These are phyloP conservation scores for Hydractinia symbiolongicarpus DNA, from an alignment of 30 jellyfish, hydroid and myxozoan species.

Conservation along the genomic window DNA sequence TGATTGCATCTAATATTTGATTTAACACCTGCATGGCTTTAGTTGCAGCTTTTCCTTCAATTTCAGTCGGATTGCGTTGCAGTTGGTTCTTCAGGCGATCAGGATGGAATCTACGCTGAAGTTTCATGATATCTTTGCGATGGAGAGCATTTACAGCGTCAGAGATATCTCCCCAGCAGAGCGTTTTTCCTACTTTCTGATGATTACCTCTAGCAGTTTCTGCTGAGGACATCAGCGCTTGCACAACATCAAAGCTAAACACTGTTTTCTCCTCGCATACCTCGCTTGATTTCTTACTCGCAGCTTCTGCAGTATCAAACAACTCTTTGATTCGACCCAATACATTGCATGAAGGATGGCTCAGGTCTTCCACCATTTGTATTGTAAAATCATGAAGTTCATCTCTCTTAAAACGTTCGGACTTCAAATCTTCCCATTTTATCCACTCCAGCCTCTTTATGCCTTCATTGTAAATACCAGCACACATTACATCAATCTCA, in stretches of 20 bases:
- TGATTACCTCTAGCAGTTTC: neutral
- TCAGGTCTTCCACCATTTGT: neutral
- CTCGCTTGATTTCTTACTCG: neutral
- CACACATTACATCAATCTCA: constrained; percentile 9
- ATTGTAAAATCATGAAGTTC: neutral
- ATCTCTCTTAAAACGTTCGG: neutral
- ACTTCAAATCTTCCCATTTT: neutral
- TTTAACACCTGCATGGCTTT: constrained; percentile 11
- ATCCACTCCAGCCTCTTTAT: constrained; percentile 9
- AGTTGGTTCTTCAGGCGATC: constrained; percentile 9
- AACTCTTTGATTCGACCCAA: neutral
- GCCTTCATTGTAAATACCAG: constrained; percentile 1
- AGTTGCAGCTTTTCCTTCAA: neutral
- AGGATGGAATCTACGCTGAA: constrained; percentile 4
- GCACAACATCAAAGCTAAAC: neutral
- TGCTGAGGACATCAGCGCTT: constrained; percentile 4
- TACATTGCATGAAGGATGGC: neutral
- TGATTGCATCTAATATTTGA: neutral
- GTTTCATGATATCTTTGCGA: neutral
- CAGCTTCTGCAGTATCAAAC: constrained; percentile 9
- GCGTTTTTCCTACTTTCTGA: neutral
- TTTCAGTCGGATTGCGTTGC: constrained; percentile 14
- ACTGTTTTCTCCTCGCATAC: neutral
- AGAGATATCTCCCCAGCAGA: neutral
- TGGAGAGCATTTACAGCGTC: neutral